Evolutionary conservation across 2,797 vertebrate species (phyloP).

Genomic region (Danionella dracula): DNA sequence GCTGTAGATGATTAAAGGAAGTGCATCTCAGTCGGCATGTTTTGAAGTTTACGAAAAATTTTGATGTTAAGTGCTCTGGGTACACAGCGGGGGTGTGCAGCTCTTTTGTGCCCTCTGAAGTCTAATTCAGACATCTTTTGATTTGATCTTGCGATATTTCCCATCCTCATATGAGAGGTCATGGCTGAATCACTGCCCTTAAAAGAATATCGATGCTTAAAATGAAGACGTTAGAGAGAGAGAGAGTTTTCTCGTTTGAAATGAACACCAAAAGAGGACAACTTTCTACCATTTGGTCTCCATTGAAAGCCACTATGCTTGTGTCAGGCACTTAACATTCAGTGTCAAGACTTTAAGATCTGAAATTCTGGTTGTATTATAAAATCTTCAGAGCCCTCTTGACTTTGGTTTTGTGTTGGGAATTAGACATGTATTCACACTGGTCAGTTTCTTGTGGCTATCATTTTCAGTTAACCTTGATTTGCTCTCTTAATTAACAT

Average conservation of each 20-base stretch:
- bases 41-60: neutral
- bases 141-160: conserved; percentile 3
- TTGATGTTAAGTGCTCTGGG: neutral
- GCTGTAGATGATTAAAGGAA: neutral
- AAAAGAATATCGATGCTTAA: conserved; percentile 23
- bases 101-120: conserved; percentile 3
- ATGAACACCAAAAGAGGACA: conserved; percentile 15
- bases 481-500: neutral
- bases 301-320: neutral
- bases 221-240: neutral
- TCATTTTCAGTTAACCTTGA: neutral
- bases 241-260: neutral
- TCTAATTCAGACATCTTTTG: conserved; percentile 20
- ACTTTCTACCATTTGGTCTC: neutral
- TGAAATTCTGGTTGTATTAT: neutral
- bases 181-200: conserved; percentile 6
- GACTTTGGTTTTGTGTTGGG: neutral
- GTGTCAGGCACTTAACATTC: conserved; percentile 17
- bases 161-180: conserved; percentile 14
- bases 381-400: neutral
- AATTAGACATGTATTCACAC: neutral
- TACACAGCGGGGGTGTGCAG: neutral
- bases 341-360: neutral
- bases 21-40: too few relatives aligned
- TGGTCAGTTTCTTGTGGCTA: neutral